Evolutionary conservation across 2,797 vertebrate genomes (phyloP).

Genomic region (Naso thynnoides): DNA sequence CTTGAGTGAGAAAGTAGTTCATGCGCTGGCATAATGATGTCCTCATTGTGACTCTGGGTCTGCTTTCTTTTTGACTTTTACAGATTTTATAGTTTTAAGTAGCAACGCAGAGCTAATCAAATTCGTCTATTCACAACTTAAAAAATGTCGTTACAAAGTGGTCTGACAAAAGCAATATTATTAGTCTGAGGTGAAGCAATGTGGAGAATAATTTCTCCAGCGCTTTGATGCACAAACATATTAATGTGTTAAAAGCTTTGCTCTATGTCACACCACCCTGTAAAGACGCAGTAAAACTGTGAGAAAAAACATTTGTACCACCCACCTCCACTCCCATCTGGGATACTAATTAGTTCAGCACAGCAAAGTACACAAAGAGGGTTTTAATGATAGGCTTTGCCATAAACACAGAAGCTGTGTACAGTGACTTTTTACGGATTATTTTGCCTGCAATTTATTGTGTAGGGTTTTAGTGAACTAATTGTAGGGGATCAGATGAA

Average conservation of each 20-base stretch:
- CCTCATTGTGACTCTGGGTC: conserved; percentile 39
- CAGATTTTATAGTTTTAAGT: conserved; percentile 35
- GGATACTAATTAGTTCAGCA: conserved; percentile 72
- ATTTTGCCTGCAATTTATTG: too few relatives aligned
- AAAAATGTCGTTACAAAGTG: conserved; percentile 27
- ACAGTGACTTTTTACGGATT: conserved; percentile 18
- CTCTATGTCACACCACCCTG: conserved; percentile 61
- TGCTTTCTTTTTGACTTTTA: conserved; percentile 39
- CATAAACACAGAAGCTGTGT: conserved; percentile 17
- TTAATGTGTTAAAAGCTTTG: conserved; percentile 41
- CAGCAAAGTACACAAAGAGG: conserved; percentile 54
- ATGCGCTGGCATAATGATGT: conserved; percentile 42
- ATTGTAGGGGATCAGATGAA: not conserved
- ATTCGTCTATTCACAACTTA: conserved; percentile 30
- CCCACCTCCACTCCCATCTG: conserved; percentile 62
- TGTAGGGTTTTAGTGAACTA: not conserved
- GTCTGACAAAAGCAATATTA: conserved; percentile 20
- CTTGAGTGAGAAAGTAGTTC: conserved; percentile 48
- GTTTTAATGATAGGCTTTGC: conserved; percentile 25
- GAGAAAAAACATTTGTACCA: conserved; percentile 70
- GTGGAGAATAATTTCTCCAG: conserved; percentile 1
- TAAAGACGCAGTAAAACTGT: conserved; percentile 78
- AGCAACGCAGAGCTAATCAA: conserved; percentile 23
- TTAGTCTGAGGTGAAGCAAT: conserved; percentile 32
- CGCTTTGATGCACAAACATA: conserved; percentile 51